Percentiles rank a stretch among this genome's conserved stretches.
phyloP scores from a whole-genome alignment of 2,888 invertebrate genomes.

The Trachelus stipa region DNA sequence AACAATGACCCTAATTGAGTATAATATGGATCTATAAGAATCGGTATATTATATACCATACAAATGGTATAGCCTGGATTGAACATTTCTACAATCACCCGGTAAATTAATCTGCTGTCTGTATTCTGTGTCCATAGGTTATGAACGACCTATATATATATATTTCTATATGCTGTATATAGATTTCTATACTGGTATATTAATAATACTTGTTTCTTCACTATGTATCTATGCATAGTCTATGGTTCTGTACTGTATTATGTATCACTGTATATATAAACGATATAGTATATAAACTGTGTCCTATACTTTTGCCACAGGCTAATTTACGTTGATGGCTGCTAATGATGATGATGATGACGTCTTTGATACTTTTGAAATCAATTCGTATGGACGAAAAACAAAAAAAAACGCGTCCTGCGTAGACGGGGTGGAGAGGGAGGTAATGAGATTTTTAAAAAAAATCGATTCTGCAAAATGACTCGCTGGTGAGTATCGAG shows the following conservation, averaged over 20 bases:
- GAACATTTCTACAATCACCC: not conserved
- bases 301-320: not conserved
- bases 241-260: too few relatives aligned
- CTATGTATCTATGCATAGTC: not conserved
- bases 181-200: too few relatives aligned
- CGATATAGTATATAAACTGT: too few relatives aligned
- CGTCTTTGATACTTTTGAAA: not conserved
- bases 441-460: not conserved
- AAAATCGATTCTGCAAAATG: not conserved
- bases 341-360: not conserved
- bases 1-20: not conserved
- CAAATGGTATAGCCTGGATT: not conserved
- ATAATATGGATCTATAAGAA: not conserved
- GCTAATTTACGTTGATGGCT: not conserved
- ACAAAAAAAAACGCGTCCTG: not conserved
- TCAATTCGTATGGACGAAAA: not conserved
- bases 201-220: not conserved
- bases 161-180: too few relatives aligned
- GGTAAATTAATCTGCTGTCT: too few relatives aligned
- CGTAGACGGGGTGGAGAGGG: not conserved
- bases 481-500: not conserved
- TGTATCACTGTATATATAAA: not conserved
- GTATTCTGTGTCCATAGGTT: too few relatives aligned
- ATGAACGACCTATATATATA: too few relatives aligned
- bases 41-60: not conserved